These are phyloP conservation scores for Seira ritae DNA, from an alignment of 2,888 invertebrate genomes.

Conservation along the genomic window DNA sequence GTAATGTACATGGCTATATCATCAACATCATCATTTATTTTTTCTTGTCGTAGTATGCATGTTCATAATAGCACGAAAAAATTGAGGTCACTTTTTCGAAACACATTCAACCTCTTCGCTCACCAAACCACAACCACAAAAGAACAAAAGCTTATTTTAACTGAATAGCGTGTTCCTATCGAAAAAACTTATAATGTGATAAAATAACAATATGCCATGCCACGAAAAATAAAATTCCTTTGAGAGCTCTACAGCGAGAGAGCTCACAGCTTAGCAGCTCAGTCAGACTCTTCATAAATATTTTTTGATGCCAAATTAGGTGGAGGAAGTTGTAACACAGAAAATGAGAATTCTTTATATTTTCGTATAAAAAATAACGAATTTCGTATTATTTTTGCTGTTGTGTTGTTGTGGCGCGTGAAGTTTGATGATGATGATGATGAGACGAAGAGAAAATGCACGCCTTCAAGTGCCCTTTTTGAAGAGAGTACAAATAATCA, in stretches of 20 bases:
- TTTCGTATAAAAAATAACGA: neutral
- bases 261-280: neutral
- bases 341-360: constrained; percentile 18
- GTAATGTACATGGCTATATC: neutral
- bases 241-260: neutral
- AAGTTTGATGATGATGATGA: no score
- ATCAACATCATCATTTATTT: constrained; percentile 3
- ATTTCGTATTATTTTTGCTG: no score
- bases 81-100: constrained; percentile 54
- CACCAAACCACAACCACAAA: constrained; percentile 26
- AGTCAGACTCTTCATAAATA: constrained; percentile 38
- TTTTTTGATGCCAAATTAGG: constrained; percentile 56
- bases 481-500: no score
- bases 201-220: constrained; percentile 6
- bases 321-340: constrained; percentile 46
- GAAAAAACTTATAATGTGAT: no score
- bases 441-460: neutral
- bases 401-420: no score
- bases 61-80: constrained; percentile 1
- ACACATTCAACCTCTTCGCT: constrained; percentile 24
- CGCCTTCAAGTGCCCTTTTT: constrained; percentile 37
- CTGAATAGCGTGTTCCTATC: no score
- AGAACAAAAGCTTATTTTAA: neutral
- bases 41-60: no score
- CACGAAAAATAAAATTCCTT: constrained; percentile 14